Base-by-base conservation (phyloP, 2,797 vertebrate genomes). In the Cichlasoma orientale region DNA sequence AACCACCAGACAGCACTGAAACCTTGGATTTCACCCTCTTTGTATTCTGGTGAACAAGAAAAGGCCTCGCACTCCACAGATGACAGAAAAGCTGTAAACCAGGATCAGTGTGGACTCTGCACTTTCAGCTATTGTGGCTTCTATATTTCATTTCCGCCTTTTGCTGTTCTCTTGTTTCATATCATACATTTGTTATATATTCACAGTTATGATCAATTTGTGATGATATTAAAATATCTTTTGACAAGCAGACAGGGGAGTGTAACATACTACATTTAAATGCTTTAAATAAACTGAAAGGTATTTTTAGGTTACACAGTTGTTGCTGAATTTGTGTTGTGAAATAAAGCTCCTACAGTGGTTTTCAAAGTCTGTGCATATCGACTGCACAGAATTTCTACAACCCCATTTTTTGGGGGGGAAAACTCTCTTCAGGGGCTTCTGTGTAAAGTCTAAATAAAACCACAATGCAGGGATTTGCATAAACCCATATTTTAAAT, bases 261-360 rank as follows among this genome's bases (percentile, higher is more conserved):
- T 72, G 44, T 74, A 57, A 71, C 71, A 56, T 52, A n/a, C n/a
- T 80, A 68, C 56, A 78, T 81, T 57, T 55, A 83, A 89, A 86
- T 83, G 69, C 41, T 86, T 53, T 18, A 59, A 71, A 58, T 36
- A 8, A 54, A 14, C 33, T 41, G 21, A 69, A 68, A 72, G 56
- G 19, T 70, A 27, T 89, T 85, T 75, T 59, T 79, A 53, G 57
- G 47, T 69, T 56, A 27, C 38, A 41, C 9, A 8, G 13, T 21
- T 72, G 54, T n/a, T 76, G 83, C 74, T 44, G 29, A 12, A 74
- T 78, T 80, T 82, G 57, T 72, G 31, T 72, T 80, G 52, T 3
- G 13, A 77, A 92, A 88, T 91, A 89, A 92, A 92, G 50, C 53
- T 68, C 41, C 6, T 83, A 73, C 13, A 74, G 21, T 75, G 75